A percentile compares a stretch with the other conserved stretches of the same genome.
Evolutionary conservation across 2,113 vertebrate genomes (phyloP).

Genomic region (Grantiella picta): DNA sequence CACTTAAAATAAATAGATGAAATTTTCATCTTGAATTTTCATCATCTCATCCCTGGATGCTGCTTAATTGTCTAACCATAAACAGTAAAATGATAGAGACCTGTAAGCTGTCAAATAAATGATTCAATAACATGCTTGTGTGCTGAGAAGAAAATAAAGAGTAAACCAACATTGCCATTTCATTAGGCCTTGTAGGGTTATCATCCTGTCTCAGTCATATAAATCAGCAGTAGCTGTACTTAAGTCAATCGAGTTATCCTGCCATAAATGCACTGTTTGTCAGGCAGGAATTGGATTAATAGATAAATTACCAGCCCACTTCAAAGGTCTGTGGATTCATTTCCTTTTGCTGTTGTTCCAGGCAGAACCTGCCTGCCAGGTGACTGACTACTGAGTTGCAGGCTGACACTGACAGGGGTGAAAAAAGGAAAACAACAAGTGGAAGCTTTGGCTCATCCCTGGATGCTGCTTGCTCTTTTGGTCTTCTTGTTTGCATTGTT

Average conservation of each 20-base stretch:
- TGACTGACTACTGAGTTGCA: neutral
- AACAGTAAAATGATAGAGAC: neutral
- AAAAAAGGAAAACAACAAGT: neutral
- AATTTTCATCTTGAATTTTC: neutral
- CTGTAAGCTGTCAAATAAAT: neutral
- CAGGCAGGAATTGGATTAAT: neutral
- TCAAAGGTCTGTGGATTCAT: slow-evolving; percentile 24
- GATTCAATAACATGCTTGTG: neutral
- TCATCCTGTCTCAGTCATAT: neutral
- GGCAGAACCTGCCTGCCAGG: neutral
- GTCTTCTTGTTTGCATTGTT: neutral
- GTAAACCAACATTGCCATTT: neutral
- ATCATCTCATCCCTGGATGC: too few relatives aligned
- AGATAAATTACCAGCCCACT: neutral
- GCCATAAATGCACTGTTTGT: neutral
- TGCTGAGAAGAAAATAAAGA: slow-evolving; percentile 11
- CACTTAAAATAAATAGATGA: neutral
- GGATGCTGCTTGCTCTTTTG: neutral
- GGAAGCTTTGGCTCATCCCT: neutral
- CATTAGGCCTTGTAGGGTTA: slow-evolving; percentile 1
- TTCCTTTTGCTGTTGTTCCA: slow-evolving; percentile 29
- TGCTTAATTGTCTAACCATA: neutral
- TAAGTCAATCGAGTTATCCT: neutral
- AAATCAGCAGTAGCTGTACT: slow-evolving; percentile 27
- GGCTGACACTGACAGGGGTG: neutral